Percentiles rank a stretch among this genome's conserved stretches.
Evolutionary conservation across 2,888 invertebrate genomes (phyloP).

Genomic region (Pollenia labialis): DNA sequence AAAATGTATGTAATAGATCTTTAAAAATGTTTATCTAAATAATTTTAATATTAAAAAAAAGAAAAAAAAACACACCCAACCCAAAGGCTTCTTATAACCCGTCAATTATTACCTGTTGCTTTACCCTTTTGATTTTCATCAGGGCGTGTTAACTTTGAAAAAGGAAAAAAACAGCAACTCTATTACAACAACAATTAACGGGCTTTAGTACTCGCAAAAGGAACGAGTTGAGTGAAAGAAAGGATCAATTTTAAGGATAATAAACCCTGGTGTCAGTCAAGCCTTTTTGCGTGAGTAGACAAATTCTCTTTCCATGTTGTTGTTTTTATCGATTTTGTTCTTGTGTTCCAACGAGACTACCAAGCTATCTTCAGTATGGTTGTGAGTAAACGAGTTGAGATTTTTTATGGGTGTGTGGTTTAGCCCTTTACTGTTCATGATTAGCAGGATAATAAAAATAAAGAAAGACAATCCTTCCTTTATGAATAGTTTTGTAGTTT

Average conservation of each 20-base stretch:
- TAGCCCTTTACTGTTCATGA: constrained; percentile 72
- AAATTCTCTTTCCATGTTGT: neutral
- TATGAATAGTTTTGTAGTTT: constrained; percentile 21
- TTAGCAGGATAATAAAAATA: constrained; percentile 66
- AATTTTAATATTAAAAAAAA: too few species aligned
- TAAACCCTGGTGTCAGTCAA: constrained; percentile 41
- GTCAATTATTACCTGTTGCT: constrained; percentile 42
- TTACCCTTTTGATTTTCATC: constrained; percentile 48
- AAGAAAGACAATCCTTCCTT: constrained; percentile 15
- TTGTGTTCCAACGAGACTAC: too few species aligned
- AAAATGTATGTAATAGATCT: too few species aligned
- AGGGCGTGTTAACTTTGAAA: neutral
- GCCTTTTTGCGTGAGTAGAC: constrained; percentile 52
- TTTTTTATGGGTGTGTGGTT: constrained; percentile 73
- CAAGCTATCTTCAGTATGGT: neutral
- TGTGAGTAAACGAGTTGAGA: constrained; percentile 57
- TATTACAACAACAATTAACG: constrained; percentile 2
- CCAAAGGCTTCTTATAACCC: too few species aligned
- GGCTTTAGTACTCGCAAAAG: constrained; percentile 25
- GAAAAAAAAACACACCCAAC: too few species aligned
- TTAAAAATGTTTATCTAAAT: too few species aligned
- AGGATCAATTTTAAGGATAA: constrained; percentile 47
- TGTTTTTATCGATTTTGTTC: too few species aligned
- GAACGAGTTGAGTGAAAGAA: constrained; percentile 66
- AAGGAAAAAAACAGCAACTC: constrained; percentile 2